Evolutionary conservation across 2,113 vertebrate species (phyloP), one percentile per base, ranked within the genome.

Genomic region (Ctenomys sociabilis): DNA sequence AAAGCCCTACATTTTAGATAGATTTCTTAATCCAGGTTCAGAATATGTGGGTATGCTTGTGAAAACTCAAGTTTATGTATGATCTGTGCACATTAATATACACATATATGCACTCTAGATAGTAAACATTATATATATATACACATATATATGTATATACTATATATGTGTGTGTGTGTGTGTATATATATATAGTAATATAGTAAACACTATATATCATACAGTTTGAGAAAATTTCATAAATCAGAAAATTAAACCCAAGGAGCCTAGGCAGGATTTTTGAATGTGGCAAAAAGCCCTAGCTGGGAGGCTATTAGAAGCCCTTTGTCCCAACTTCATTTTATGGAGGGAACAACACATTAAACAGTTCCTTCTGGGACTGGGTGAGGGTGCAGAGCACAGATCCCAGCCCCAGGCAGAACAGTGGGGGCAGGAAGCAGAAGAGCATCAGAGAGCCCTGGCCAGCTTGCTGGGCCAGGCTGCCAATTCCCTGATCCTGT

Each of bases 221-320:
- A 54, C 68, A 61, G 22, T 57, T 72, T 22, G 66, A 75, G 80
- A 54, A 85, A 68, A 7, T 89, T 49, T 64, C 75, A 72, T 40
- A 54, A 19, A 45, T 84, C 80, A 91, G 30, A 37, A n/a, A 86
- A 64, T 85, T 57, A 57, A 95, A 82, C 59, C 52, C 52, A 80
- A 80, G 37, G 35, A 75, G 49, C 49, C 68, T 61, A 64, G 12
- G 68, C 86, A 94, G 7, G 37, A 70, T 26, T 19, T 86, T 86
- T 86, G 68, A 77, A 57, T 92, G 21, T 83, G 73, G 28, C 84
- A 82, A 86, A 91, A 84, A 96, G 59, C 52, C 88, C 82, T 83
- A 86, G 24, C 40, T 70, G 21, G 77, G 81, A 59, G 45, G 37
- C 37, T 81, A 21, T 68, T 26, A 30, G 75, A 40, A 82, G 59